These are phyloP conservation scores for Coptodon bakossiorum DNA, from an alignment of 2,113 vertebrate genomes.

Conservation along the genomic window DNA sequence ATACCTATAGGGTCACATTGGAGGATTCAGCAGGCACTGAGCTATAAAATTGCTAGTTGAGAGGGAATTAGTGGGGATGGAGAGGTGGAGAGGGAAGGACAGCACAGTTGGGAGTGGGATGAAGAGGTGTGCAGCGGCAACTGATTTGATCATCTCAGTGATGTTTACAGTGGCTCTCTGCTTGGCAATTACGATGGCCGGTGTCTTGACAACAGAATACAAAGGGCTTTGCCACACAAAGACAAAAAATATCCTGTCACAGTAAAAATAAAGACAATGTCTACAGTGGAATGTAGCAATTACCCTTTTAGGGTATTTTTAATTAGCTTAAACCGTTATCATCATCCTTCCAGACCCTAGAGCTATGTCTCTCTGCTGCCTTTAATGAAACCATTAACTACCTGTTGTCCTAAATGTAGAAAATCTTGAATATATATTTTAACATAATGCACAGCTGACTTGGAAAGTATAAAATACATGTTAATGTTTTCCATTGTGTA, in stretches of 20 bases:
- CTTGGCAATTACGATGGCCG: neutral
- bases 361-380: neutral
- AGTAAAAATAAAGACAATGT: neutral
- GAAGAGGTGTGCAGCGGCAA: neutral
- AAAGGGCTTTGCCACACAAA: neutral
- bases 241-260: neutral
- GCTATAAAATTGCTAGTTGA: constrained; percentile 55
- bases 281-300: neutral
- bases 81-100: constrained; percentile 2
- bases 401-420: neutral
- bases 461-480: neutral
- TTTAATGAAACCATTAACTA: neutral
- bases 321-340: neutral
- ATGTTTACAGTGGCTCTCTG: neutral
- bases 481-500: neutral
- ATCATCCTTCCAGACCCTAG: neutral
- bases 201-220: neutral
- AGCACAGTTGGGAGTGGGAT: neutral
- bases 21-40: constrained; percentile 27
- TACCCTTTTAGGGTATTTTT: neutral
- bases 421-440: neutral
- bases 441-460: neutral
- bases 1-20: constrained; percentile 32
- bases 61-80: constrained; percentile 30
- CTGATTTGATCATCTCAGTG: constrained; percentile 5